Evolutionary conservation across 2,888 invertebrate genomes (phyloP).

Genomic region (Aphidius colemani): DNA sequence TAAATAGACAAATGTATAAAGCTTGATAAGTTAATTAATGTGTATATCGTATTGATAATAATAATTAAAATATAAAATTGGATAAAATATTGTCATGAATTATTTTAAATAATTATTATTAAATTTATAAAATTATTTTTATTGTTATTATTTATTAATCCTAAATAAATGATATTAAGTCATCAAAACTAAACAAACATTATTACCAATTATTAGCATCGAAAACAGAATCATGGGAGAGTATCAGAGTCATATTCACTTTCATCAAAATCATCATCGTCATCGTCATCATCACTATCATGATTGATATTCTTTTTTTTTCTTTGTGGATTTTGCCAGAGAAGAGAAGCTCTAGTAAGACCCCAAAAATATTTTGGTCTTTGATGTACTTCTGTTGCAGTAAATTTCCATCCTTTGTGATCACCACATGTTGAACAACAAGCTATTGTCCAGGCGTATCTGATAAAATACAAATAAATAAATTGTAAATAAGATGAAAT

Average conservation of each 20-base stretch:
- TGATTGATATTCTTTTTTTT: background rate
- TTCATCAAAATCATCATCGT: conserved; percentile 3
- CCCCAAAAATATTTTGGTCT: conserved; percentile 75
- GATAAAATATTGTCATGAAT: no score
- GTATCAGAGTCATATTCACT: background rate
- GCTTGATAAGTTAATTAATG: no score
- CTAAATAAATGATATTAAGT: no score
- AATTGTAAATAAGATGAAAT: conserved; percentile 18
- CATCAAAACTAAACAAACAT: no score
- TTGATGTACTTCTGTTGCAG: conserved; percentile 66
- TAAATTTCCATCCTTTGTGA: conserved; percentile 84
- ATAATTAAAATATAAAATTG: no score
- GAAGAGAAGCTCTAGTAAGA: conserved; percentile 65
- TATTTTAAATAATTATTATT: no score
- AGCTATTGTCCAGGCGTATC: conserved; percentile 82
- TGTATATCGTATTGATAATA: no score
- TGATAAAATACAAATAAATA: conserved; percentile 11
- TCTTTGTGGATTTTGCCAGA: conserved; percentile 11
- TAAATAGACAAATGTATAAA: no score
- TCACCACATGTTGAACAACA: conserved; percentile 69
- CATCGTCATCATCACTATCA: conserved; percentile 12
- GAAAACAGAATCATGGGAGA: background rate
- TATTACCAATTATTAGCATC: no score
- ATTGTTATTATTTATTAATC: no score
- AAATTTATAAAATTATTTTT: no score